Evolutionary conservation across 2,888 invertebrate genomes (phyloP).

Genomic region (Lasioglossum villosulum): DNA sequence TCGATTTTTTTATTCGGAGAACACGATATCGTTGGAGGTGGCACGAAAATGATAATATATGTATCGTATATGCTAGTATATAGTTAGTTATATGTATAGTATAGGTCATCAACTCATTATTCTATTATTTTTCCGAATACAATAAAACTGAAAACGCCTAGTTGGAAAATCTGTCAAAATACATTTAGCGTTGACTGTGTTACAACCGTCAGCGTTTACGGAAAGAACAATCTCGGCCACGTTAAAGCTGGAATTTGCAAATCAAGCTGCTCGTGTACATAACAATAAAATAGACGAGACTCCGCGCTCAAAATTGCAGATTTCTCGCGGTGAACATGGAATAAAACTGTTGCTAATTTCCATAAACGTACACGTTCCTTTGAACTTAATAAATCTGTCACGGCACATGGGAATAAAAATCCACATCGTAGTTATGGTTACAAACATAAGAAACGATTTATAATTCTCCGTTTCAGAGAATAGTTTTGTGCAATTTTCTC

Average conservation of each 20-base stretch:
- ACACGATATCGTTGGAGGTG: too few species aligned
- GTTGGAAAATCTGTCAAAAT: background rate
- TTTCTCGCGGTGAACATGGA: constrained; percentile 4
- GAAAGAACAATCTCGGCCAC: too few species aligned
- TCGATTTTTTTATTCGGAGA: too few species aligned
- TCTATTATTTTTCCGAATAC: background rate
- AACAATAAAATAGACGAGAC: background rate
- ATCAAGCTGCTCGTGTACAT: background rate
- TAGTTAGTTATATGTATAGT: too few species aligned
- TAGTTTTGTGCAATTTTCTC: background rate
- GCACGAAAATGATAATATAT: too few species aligned
- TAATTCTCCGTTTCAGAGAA: background rate
- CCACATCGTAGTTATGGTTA: background rate
- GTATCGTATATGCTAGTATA: too few species aligned
- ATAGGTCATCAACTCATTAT: background rate
- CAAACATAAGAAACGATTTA: background rate
- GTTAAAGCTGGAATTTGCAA: background rate
- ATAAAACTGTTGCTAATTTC: background rate
- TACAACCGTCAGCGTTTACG: background rate
- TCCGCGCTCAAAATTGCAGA: background rate
- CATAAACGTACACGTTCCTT: background rate
- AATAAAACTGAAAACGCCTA: background rate
- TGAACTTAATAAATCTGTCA: background rate
- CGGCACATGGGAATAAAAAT: background rate
- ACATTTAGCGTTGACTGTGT: background rate